Base-by-base conservation (phyloP, 2,797 vertebrate genomes). In the Morelia viridis region DNA sequence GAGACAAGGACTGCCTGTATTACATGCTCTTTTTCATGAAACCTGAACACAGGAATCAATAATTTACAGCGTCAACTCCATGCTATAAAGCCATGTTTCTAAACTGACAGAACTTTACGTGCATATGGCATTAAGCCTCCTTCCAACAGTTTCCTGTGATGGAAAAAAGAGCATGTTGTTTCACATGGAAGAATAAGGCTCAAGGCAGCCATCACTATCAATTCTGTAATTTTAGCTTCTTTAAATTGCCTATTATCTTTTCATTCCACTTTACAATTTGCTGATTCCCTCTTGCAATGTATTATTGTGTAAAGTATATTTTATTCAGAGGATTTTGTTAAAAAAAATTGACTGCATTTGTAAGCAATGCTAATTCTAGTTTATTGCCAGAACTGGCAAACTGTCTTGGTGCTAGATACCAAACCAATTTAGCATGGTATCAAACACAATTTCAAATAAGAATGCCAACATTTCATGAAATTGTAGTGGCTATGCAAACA, bases 61-160 rank as follows among this genome's bases (percentile, higher is more conserved):
- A 35, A 76, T 65, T n/a, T 5, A 68, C 62, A 68, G 15, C 17
- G 5, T 31, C 26, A 84, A 46, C 24, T 84, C 80, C 3, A 17
- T 50, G 31, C 3, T 53, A 50, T 64, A 88, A 26, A 41, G 41
- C 31, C 62, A 6, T 6, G 1, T 87, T 58, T 60, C 15, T 17
- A 19, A 87, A 87, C 3, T 41, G 58, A 87, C n/a, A 88, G 26
- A 17, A 28, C 10, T 76, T 24, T 65, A 57, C 7, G 15, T 57
- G 85, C n/a, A 60, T 35, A 58, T 86, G n/a, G n/a, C 0, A 12
- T 86, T 58, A 86, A 41, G 17, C 35, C 85, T 83, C 85, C 71
- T 91, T 94, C 41, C 64, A 93, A 56, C n/a, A 35, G 58, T 35
- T 89, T 80, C 76, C n/a, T 58, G 56, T 58, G 56, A 35, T 41